Evolutionary conservation across 2,797 vertebrate genomes (phyloP).

Genomic region (Phrynocephalus forsythii): DNA sequence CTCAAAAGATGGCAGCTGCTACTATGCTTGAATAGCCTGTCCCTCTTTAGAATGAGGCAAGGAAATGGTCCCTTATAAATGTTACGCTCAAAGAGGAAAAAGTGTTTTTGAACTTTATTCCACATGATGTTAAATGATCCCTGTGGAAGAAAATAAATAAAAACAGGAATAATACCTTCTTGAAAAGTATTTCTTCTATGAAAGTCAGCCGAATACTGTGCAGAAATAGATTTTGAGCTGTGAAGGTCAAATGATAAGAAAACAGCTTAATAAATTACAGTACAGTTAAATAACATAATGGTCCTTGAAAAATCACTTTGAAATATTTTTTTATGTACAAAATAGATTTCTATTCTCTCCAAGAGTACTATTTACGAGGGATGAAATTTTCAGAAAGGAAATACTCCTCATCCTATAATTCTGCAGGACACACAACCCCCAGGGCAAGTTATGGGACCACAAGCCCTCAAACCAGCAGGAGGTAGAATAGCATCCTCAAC

Average conservation of each 20-base stretch:
- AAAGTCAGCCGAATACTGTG: slow-evolving; percentile 65
- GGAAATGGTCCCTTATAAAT: neutral
- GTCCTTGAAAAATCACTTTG: too few species aligned
- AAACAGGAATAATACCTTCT: slow-evolving; percentile 60
- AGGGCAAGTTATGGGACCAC: too few species aligned
- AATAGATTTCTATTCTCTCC: slow-evolving; percentile 42
- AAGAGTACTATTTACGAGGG: too few species aligned
- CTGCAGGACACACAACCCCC: too few species aligned
- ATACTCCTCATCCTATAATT: too few species aligned
- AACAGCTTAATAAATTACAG: neutral
- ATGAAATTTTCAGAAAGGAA: too few species aligned
- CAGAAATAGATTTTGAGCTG: slow-evolving; percentile 70
- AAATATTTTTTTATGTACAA: neutral
- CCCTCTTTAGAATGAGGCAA: neutral
- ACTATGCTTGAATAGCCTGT: neutral
- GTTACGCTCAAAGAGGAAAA: neutral
- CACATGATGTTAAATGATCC: neutral
- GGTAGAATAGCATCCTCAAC: too few species aligned
- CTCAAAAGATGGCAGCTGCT: slow-evolving; percentile 16
- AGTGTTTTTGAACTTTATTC: neutral
- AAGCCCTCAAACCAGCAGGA: too few species aligned
- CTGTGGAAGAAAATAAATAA: neutral
- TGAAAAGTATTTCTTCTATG: slow-evolving; percentile 67
- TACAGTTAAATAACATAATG: neutral
- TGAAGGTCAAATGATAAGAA: slow-evolving; percentile 42